Evolutionary conservation across 2,797 vertebrate genomes (phyloP), one percentile per base, ranked within the genome.

Genomic region (Poecile montanus): DNA sequence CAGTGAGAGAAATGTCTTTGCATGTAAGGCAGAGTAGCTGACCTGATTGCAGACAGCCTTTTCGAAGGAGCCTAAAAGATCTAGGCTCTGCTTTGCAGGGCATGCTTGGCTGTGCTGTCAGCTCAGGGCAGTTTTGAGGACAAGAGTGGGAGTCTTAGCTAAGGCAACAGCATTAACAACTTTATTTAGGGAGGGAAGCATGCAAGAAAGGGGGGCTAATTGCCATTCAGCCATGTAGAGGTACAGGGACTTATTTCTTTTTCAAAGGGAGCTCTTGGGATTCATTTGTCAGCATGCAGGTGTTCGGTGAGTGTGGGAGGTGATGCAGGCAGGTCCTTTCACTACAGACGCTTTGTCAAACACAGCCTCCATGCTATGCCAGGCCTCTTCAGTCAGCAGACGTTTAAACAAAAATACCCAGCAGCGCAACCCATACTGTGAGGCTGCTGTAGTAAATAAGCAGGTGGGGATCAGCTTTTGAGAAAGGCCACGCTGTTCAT

Each of bases 381-480:
- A 57, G 57, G 90, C 78, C 60, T 92, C 88, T 89, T 68, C 91
- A 96, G 89, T 77, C 90, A 88, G 26, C 72, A 73, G 60, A 62
- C 45, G 3, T 85, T 94, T 88, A 68, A 78, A 73, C 51, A 63
- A 22, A 86, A 88, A 91, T 79, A 89, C 74, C 87, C 88, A 56
- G 80, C 95, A 88, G 79, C 87, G 40, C 77, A 87, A 83, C 65
- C 60, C 74, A 7, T 66, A 60, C 79, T 68, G 83, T 42, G 63
- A 89, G 67, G 56, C 95, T 95, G 91, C 76, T 2, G 7, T 73
- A 85, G 91, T 76, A 91, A 95, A 89, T 90, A 95, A 91, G 90
- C 90, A 95, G 89, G 95, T 95, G 81, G 94, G 58, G 75, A 88
- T 82, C 1, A 0, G 65, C 92, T 90, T 88, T 89, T 12, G 16